phyloP scores from a whole-genome alignment of 2,797 vertebrate species.

The Garrulus glandarius region DNA sequence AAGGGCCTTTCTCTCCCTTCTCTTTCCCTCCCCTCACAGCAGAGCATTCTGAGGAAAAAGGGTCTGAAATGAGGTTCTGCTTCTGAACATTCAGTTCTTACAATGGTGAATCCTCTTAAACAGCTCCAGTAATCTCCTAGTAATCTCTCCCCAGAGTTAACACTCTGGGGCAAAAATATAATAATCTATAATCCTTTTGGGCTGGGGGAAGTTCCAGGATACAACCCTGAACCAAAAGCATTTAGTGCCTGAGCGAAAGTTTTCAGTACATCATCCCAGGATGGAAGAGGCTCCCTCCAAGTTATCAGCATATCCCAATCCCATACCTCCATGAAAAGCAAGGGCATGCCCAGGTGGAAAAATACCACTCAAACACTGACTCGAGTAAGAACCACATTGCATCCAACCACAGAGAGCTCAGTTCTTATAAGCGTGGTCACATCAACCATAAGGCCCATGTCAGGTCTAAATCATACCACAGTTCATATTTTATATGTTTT shows the following conservation, averaged over 20 bases:
- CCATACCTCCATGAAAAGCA: not conserved
- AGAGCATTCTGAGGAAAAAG: not conserved
- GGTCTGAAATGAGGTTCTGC: not conserved
- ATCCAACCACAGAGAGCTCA: not conserved
- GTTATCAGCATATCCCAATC: not conserved
- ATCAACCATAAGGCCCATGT: not conserved
- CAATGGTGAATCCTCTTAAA: conserved; percentile 21
- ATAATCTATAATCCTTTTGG: not conserved
- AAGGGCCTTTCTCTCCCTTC: not conserved
- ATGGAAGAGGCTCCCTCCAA: not conserved
- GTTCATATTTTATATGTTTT: not conserved
- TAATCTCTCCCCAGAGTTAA: conserved; percentile 12
- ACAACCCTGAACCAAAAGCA: not conserved
- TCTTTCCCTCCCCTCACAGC: not conserved
- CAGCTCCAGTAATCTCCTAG: not conserved
- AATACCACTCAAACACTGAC: not conserved
- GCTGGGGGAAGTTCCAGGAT: not conserved
- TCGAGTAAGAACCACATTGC: not conserved
- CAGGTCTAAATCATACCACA: not conserved
- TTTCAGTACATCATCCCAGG: not conserved
- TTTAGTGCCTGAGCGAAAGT: not conserved
- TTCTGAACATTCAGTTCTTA: not conserved
- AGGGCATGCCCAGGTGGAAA: not conserved
- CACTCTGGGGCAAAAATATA: not conserved
- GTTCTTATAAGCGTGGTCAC: not conserved